These are phyloP conservation scores for Blastobasis lacticolella DNA, from an alignment of 2,888 invertebrate species.

Conservation along the genomic window DNA sequence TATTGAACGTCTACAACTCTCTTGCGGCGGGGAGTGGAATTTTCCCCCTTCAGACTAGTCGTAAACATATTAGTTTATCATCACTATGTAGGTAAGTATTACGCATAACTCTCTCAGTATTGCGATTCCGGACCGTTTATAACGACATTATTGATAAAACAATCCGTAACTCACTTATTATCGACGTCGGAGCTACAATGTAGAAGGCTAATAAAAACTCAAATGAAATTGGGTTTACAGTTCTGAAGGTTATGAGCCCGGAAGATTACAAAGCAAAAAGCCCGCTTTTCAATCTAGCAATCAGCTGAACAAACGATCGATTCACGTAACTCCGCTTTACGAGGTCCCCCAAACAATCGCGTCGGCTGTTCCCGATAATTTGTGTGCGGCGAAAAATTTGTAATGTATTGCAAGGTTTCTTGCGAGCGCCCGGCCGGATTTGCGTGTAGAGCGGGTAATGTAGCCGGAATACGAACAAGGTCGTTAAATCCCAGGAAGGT, in stretches of 20 bases:
- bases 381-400: slow-evolving; percentile 39
- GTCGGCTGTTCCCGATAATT: slow-evolving; percentile 36
- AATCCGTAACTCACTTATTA: too few relatives aligned
- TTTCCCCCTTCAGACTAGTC: too few relatives aligned
- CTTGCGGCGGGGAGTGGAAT: too few relatives aligned
- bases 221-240: neutral
- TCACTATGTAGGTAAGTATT: too few relatives aligned
- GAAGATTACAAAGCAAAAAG: slow-evolving; percentile 46
- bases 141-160: too few relatives aligned
- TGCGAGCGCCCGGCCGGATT: slow-evolving; percentile 44
- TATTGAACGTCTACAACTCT: too few relatives aligned
- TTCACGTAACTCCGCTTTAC: slow-evolving; percentile 53
- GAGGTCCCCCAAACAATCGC: slow-evolving; percentile 32
- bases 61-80: too few relatives aligned
- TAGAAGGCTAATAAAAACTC: neutral
- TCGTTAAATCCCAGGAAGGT: slow-evolving; percentile 54
- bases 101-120: too few relatives aligned
- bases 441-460: slow-evolving; percentile 55
- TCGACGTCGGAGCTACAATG: neutral
- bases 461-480: slow-evolving; percentile 51
- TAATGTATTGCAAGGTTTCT: slow-evolving; percentile 47
- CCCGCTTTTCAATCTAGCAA: slow-evolving; percentile 53
- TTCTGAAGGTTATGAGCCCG: slow-evolving; percentile 7
- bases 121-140: too few relatives aligned
- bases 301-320: slow-evolving; percentile 61